Evolutionary conservation across 1,140 invertebrate genomes (phyloP).

Genomic region (Belonocnema kinseyi): DNA sequence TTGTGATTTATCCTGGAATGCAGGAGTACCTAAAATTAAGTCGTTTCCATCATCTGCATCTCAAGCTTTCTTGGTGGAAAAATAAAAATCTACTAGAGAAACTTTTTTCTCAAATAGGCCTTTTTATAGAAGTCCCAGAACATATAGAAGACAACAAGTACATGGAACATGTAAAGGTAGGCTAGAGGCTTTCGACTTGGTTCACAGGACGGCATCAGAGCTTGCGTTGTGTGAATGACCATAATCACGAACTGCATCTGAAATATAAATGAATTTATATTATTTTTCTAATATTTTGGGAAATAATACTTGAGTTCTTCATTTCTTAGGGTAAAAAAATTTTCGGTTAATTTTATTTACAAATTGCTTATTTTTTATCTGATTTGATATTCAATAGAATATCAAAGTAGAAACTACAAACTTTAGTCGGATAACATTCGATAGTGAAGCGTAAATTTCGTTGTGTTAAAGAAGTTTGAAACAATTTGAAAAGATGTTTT

Average conservation of each 20-base stretch:
- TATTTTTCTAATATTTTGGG: background rate
- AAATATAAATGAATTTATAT: conserved; percentile 57
- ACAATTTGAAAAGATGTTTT: too few species aligned
- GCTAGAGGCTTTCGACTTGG: conserved; percentile 73
- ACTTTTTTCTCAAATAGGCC: conserved; percentile 72
- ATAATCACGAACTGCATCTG: conserved; percentile 83
- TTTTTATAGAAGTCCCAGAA: conserved; percentile 83
- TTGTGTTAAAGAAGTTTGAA: too few species aligned
- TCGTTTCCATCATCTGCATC: background rate
- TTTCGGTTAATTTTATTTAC: too few species aligned
- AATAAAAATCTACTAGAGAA: conserved; percentile 32
- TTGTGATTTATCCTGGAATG: conserved; percentile 26
- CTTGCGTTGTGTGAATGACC: conserved; percentile 76
- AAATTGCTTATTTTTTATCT: too few species aligned
- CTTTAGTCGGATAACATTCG: too few species aligned
- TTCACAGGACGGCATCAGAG: conserved; percentile 76
- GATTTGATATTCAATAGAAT: too few species aligned
- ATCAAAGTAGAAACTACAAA: too few species aligned
- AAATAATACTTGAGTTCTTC: background rate
- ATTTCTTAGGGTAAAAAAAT: too few species aligned
- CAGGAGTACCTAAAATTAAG: conserved; percentile 1
- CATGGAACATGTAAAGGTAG: conserved; percentile 78
- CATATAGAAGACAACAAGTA: conserved; percentile 81
- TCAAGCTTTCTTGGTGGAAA: background rate
- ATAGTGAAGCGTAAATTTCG: too few species aligned